Base-by-base conservation (phyloP, 2,797 vertebrate species). In the Geotrypetes seraphini region DNA sequence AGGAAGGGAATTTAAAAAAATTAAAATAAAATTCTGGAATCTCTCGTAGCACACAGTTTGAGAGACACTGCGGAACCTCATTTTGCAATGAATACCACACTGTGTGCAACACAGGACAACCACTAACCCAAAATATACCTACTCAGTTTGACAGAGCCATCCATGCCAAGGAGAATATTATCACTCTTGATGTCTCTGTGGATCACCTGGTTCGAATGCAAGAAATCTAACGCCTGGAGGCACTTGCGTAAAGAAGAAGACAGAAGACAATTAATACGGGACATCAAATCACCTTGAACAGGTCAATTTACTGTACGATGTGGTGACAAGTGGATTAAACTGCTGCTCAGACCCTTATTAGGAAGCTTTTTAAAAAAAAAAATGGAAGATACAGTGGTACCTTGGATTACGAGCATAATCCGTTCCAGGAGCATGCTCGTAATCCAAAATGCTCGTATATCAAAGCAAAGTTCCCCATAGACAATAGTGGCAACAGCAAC, bases 141-240 rank as follows among this genome's bases (percentile, higher is more conserved):
- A 98, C 95, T 96, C 54, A 98, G 68, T 73, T 97, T 98, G 55
- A 98, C 95, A 23, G 95, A 96, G 62, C 94, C 94, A 0, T 98
- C 94, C 95, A 98, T 96, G 12, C 95, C 92, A 25, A 98, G 75
- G 27, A 98, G 90, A 72, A 97, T 97, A 69, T 98, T 97, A 79
- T 96, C 92, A 21, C 95, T 98, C 69, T 97, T 97, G 68, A 98
- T 98, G 58, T 98, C 95, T 87, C 95, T 85, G 43, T 98, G 95
- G 68, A 98, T 98, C 60, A 98, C 93, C 66, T 97, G 93, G 65
- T 96, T 97, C 57, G 91, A 96, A 71, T 98, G 95, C 22, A 98
- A 83, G 72, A 98, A 98, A 75, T 97, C 95, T 72, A 98, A 66
- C 7, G 93, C 95, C 81, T 98, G 95, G 57, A 98, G 87, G 84